Evolutionary conservation across 2,797 vertebrate genomes (phyloP), one percentile per base, ranked within the genome.

Genomic region (Protonibea diacanthus): DNA sequence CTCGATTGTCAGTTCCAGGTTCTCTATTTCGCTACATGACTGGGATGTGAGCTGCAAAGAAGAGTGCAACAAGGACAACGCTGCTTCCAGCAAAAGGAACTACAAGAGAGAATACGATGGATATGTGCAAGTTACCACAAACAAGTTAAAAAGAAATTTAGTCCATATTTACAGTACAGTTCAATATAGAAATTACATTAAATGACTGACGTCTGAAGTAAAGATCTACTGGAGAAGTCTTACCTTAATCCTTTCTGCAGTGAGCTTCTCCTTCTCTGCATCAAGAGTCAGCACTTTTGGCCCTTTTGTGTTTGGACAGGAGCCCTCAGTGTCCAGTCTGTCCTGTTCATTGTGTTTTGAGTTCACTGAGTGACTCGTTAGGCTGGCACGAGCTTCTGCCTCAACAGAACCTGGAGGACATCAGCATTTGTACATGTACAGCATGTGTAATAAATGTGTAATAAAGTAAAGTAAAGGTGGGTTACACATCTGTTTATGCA

Each of bases 11-110:
- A 93, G 65, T 89, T 99, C 97, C 78, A 97, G 63, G 44, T 96
- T 96, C 18, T 95, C 92, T 88, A 83, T 80, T 72, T 88, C 69
- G 25, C 81, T 60, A 42, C 60, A 78, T 20, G 76, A 58, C 52
- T 91, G 49, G 52, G 82, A 88, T 12, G 88, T 76, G 60, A 96
- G 67, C 68, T 96, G 89, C 62, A 87, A 56, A 1, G 68, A 61
- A 42, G 9, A 29, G 25, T 73, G 84, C 49, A 98, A 87, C 81
- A 68, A 90, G 56, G 81, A 84, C 67, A 95, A 95, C 10, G 95
- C 95, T 78, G 94, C 95, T 67, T 84, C 88, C 74, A 99, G 91
- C 72, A 99, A 89, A 81, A 95, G 38, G 2, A 93, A 89, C 98
- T 99, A 71, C 7, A 86, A 56, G 18, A 66, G 40, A 83, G 17